A percentile compares a stretch with the other conserved stretches of the same genome.
phyloP scores from a whole-genome alignment of 2,797 vertebrate species.

The Salarias fasciatus region DNA sequence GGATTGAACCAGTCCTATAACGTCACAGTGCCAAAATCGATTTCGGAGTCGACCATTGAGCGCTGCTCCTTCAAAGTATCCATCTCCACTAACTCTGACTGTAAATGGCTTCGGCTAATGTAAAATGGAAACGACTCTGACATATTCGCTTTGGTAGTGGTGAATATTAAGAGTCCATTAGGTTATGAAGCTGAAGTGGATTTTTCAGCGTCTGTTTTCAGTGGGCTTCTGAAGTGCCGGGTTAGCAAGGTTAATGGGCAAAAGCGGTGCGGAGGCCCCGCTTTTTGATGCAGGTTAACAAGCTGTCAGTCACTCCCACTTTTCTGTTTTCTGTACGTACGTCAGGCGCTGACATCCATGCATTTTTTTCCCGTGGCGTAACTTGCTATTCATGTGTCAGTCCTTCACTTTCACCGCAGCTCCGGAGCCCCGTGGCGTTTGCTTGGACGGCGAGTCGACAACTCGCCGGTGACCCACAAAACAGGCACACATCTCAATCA shows the following conservation, averaged over 20 bases:
- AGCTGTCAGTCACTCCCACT: constrained; percentile 42
- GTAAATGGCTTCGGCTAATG: too few species aligned
- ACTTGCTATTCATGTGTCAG: constrained; percentile 50
- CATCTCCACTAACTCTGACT: neutral
- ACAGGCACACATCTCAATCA: constrained; percentile 31
- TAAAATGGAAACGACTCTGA: neutral
- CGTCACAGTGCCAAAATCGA: too few species aligned
- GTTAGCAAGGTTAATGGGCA: constrained; percentile 52
- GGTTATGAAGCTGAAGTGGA: constrained; percentile 40
- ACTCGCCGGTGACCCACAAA: constrained; percentile 30
- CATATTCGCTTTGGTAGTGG: neutral
- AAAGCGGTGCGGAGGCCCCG: constrained; percentile 18
- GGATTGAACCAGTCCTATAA: too few species aligned
- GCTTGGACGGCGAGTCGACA: constrained; percentile 35
- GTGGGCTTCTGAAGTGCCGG: constrained; percentile 25
- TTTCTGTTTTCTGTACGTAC: constrained; percentile 10
- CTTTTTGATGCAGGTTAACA: constrained; percentile 44
- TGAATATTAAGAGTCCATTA: constrained; percentile 18
- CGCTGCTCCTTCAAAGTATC: neutral
- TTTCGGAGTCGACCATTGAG: too few species aligned
- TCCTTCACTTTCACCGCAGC: constrained; percentile 31
- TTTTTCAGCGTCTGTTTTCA: constrained; percentile 24
- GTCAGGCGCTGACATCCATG: constrained; percentile 23
- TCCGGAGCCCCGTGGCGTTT: constrained; percentile 28
- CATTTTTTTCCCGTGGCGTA: constrained; percentile 27